A percentile compares a stretch with the other conserved stretches of the same genome.
Conservation (phyloP, 2,888 invertebrate genomes). For the Nemoura dubitans region DNA sequence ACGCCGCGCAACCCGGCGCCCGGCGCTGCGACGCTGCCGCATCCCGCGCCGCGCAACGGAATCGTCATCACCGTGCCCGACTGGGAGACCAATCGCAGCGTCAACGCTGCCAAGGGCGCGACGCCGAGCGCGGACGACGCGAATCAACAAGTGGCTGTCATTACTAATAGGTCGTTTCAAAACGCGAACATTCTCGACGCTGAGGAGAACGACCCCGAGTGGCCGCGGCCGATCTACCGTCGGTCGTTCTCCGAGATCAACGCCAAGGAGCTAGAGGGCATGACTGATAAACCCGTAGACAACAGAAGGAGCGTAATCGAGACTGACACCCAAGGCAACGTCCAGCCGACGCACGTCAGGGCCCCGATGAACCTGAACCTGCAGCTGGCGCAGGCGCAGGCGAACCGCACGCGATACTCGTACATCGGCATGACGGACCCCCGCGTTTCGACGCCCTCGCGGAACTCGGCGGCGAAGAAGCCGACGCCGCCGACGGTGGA, state of each 20-base stretch:
- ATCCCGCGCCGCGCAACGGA: constrained; percentile 62
- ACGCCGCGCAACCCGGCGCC: constrained; percentile 65
- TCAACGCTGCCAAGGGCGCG: not conserved
- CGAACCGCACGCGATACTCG: constrained; percentile 54
- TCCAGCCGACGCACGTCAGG: constrained; percentile 54
- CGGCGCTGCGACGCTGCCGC: constrained; percentile 48
- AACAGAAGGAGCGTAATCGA: constrained; percentile 58
- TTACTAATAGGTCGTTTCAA: constrained; percentile 24
- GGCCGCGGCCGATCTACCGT: constrained; percentile 60
- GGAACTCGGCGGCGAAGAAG: constrained; percentile 39
- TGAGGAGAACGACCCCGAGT: constrained; percentile 38
- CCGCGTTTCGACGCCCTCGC: constrained; percentile 18
- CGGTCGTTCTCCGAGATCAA: constrained; percentile 63
- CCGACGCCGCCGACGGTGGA: constrained; percentile 43
- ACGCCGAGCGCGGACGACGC: constrained; percentile 4
- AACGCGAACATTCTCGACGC: constrained; percentile 28
- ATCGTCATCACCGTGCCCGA: constrained; percentile 63
- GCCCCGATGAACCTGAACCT: constrained; percentile 62
- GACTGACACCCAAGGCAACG: constrained; percentile 53
- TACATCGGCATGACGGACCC: constrained; percentile 57
- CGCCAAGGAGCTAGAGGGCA: constrained; percentile 52
- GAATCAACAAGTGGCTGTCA: constrained; percentile 25
- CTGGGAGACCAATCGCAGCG: constrained; percentile 59
- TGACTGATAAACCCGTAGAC: constrained; percentile 54
- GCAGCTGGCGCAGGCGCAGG: constrained; percentile 54